Conservation (phyloP, 2,797 vertebrate species). For the Spinus pinus region DNA sequence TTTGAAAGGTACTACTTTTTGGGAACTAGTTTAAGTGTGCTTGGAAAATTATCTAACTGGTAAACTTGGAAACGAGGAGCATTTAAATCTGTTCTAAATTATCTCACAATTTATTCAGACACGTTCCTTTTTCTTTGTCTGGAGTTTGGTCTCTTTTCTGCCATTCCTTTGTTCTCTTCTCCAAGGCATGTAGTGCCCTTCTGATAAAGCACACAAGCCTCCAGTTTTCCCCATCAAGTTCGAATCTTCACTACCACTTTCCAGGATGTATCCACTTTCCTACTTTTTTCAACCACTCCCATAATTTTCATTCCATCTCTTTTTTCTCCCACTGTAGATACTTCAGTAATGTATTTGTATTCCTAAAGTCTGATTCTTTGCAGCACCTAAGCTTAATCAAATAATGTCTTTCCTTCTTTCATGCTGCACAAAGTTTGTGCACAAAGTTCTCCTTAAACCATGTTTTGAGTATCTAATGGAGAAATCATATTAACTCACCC, state of each 20-base stretch:
- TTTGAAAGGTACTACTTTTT: background rate
- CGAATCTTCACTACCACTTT: background rate
- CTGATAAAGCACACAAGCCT: background rate
- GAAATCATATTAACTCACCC: background rate
- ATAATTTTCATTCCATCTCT: background rate
- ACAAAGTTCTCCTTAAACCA: background rate
- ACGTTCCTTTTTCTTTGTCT: fast-evolving
- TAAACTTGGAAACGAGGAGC: background rate
- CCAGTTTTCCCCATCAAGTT: background rate
- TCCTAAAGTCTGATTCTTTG: background rate
- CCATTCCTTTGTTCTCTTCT: background rate
- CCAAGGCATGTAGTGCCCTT: background rate
- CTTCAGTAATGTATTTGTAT: background rate
- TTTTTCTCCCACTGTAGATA: background rate
- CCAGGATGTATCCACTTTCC: background rate
- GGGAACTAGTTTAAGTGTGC: background rate
- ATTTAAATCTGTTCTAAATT: background rate
- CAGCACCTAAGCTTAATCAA: background rate
- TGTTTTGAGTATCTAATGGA: background rate
- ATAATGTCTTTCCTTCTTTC: background rate
- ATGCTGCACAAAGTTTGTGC: background rate
- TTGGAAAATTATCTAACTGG: background rate
- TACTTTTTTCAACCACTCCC: background rate
- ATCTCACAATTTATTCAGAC: background rate
- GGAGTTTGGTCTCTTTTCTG: background rate